A percentile compares a stretch with the other conserved stretches of the same genome.
phyloP scores from a whole-genome alignment of 1,140 invertebrate species.

The Procambarus virginalis region DNA sequence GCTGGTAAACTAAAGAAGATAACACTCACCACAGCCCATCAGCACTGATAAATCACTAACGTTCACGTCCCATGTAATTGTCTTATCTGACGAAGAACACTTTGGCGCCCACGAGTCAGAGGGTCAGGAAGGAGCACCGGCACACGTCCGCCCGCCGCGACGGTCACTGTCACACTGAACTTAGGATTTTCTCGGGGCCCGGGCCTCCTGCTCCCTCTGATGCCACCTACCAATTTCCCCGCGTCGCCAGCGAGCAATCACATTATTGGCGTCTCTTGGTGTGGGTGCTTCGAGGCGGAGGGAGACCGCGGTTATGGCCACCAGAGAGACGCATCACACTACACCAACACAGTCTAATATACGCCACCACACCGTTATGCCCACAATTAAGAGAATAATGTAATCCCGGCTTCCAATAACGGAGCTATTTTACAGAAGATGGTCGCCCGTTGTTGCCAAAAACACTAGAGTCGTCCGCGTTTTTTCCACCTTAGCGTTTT shows the following conservation, averaged over 20 bases:
- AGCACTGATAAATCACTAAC: background rate
- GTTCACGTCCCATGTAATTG: background rate
- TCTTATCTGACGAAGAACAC: background rate
- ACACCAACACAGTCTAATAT: too few species aligned
- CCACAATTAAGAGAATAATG: too few species aligned
- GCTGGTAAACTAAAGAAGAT: background rate
- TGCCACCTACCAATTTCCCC: background rate
- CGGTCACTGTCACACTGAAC: conserved; percentile 3
- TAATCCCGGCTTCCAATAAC: too few species aligned
- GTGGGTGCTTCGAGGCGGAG: background rate
- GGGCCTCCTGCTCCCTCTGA: background rate
- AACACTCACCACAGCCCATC: background rate
- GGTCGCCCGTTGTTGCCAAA: too few species aligned
- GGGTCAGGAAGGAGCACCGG: background rate
- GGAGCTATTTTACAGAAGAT: too few species aligned
- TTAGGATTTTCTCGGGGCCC: background rate
- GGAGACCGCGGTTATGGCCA: too few species aligned
- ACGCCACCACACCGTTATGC: too few species aligned
- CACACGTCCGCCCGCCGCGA: background rate
- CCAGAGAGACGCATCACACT: too few species aligned
- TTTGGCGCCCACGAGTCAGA: background rate
- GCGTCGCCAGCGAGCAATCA: background rate
- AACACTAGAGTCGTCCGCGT: too few species aligned
- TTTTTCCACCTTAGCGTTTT: too few species aligned
- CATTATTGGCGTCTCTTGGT: background rate